phyloP scores from a whole-genome alignment of 2,888 invertebrate genomes.

The Caenorhabditis macrosperma region DNA sequence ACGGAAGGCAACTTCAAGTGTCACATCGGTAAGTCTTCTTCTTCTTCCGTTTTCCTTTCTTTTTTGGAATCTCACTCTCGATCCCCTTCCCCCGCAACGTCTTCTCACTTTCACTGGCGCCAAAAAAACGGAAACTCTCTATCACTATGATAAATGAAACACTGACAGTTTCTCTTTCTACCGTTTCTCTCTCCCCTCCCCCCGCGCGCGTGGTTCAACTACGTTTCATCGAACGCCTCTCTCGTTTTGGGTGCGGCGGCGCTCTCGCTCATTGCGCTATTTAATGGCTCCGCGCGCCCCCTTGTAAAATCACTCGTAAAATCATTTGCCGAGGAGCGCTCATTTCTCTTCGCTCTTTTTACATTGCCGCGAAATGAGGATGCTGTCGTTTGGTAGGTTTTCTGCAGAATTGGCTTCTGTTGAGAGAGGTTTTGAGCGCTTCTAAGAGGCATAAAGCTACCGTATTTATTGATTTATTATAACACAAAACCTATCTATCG shows the following conservation, averaged over 20 bases:
- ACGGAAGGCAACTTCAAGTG: constrained; percentile 85
- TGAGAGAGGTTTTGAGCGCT: too few species aligned
- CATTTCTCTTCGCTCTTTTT: not conserved
- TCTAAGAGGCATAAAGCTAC: too few species aligned
- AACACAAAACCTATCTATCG: too few species aligned
- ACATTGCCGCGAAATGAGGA: not conserved
- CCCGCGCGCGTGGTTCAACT: too few species aligned
- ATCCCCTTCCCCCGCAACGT: too few species aligned
- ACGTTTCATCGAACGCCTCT: not conserved
- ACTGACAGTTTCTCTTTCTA: too few species aligned
- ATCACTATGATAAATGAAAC: not conserved
- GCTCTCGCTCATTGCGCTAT: not conserved
- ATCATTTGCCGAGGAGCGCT: constrained; percentile 10
- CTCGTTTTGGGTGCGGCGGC: not conserved
- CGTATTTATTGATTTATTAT: too few species aligned
- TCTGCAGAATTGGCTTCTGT: too few species aligned
- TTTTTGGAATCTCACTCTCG: too few species aligned
- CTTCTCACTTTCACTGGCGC: not conserved
- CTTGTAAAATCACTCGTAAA: not conserved
- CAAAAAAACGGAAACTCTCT: not conserved
- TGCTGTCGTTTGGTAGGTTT: not conserved
- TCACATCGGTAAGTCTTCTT: constrained; percentile 78
- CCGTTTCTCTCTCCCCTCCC: too few species aligned
- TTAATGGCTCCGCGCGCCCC: not conserved
- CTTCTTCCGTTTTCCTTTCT: too few species aligned